phyloP scores from a whole-genome alignment of 2,888 invertebrate genomes.

The Nymphalis polychloros region DNA sequence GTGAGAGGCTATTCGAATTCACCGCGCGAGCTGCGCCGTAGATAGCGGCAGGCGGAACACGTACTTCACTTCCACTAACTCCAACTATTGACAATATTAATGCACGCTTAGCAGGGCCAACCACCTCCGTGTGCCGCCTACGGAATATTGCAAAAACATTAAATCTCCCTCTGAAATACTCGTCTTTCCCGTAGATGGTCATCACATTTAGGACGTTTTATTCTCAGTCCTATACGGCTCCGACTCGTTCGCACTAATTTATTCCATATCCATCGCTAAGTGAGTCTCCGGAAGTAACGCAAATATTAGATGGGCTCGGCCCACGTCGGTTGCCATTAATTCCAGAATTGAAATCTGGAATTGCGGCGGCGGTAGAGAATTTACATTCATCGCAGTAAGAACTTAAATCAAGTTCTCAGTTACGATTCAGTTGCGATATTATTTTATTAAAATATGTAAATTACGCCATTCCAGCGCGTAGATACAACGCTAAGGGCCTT shows the following conservation, averaged over 20 bases:
- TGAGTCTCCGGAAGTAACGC: conserved; percentile 78
- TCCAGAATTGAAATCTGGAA: conserved; percentile 82
- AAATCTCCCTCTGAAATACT: conserved; percentile 35
- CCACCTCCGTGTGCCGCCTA: conserved; percentile 68
- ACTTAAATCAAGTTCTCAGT: conserved; percentile 82
- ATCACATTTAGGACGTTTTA: conserved; percentile 31
- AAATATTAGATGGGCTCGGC: conserved; percentile 78
- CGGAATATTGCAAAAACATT: conserved; percentile 58
- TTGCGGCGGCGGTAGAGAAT: conserved; percentile 77
- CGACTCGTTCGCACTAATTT: conserved; percentile 69
- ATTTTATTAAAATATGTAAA: conserved; percentile 83
- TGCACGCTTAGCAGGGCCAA: conserved; percentile 79
- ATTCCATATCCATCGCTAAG: conserved; percentile 75
- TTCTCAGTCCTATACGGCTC: conserved; percentile 41
- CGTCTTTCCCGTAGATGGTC: conserved; percentile 15
- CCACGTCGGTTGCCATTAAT: conserved; percentile 78
- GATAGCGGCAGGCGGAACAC: conserved; percentile 82
- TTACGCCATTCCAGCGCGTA: conserved; percentile 71
- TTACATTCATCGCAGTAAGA: conserved; percentile 82
- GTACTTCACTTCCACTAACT: conserved; percentile 82
- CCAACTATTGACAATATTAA: conserved; percentile 82
- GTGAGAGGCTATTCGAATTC: conserved; percentile 78
- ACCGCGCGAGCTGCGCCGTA: conserved; percentile 78
- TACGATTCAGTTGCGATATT: conserved; percentile 82
- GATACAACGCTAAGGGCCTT: conserved; percentile 73